Conservation (phyloP, 2,888 invertebrate species). For the Malthinus seriepunctatus region DNA sequence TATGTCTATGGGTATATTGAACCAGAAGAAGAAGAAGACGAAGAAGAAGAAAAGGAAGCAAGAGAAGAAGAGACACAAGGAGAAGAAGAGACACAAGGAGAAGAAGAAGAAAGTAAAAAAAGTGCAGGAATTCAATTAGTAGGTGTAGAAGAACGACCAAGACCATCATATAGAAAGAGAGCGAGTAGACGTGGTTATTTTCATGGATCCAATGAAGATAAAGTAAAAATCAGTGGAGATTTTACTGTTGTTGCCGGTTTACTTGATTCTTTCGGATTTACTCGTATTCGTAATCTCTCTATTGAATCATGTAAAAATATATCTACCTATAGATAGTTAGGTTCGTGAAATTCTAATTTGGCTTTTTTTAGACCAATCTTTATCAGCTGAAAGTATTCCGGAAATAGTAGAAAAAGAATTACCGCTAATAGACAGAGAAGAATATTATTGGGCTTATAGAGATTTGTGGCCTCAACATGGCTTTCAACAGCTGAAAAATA, state of each 20-base stretch:
- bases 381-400: background rate
- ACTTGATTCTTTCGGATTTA: conserved; percentile 2
- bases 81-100: conserved; percentile 17
- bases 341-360: no score
- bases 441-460: conserved; percentile 27
- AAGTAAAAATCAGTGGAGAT: conserved; percentile 5
- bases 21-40: conserved; percentile 5
- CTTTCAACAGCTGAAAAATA: conserved; percentile 38
- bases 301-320: background rate
- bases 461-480: conserved; percentile 26
- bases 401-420: conserved; percentile 24
- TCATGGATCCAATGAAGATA: background rate
- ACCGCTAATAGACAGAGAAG: conserved; percentile 30
- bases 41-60: background rate
- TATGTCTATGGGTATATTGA: background rate
- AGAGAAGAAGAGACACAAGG: conserved; percentile 16
- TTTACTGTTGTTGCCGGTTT: background rate
- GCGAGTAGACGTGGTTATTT: conserved; percentile 17
- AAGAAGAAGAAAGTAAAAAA: background rate
- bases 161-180: conserved; percentile 15
- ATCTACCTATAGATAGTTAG: background rate
- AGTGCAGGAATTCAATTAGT: conserved; percentile 8
- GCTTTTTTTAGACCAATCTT: background rate
- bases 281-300: background rate
- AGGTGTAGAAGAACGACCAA: conserved; percentile 22